Percentiles rank a stretch among this genome's conserved stretches.
These are phyloP conservation scores for Cinclus cinclus DNA, from an alignment of 2,113 vertebrate genomes.

Conservation along the genomic window DNA sequence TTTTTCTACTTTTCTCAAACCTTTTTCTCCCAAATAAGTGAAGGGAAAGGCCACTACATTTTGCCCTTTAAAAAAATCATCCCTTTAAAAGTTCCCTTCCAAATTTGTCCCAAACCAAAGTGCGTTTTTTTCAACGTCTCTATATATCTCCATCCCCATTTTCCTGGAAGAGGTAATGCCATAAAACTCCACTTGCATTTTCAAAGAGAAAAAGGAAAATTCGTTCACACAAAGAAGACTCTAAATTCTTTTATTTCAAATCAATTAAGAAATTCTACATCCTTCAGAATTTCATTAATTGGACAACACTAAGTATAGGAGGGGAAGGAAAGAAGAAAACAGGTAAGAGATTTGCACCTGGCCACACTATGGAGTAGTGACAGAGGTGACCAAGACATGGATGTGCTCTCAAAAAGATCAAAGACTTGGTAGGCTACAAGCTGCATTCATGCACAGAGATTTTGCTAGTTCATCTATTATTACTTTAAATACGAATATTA, in stretches of 20 bases:
- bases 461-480: neutral
- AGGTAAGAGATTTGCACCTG: neutral
- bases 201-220: neutral
- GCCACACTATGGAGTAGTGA: neutral
- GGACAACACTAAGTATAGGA: neutral
- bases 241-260: neutral
- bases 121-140: neutral
- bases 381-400: neutral
- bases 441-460: neutral
- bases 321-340: neutral
- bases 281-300: neutral
- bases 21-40: accelerated
- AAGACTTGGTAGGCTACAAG: neutral
- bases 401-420: neutral
- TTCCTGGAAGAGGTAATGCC: neutral
- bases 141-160: neutral
- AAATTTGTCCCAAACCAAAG: neutral
- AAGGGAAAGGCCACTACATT: accelerated
- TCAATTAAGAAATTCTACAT: neutral
- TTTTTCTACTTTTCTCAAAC: neutral
- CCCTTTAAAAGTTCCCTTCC: neutral
- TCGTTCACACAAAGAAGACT: neutral
- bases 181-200: neutral
- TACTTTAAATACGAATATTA: neutral
- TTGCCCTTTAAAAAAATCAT: neutral